These are phyloP conservation scores for Drosophila eugracilis DNA, from an alignment of 1,140 invertebrate genomes.

Conservation along the genomic window DNA sequence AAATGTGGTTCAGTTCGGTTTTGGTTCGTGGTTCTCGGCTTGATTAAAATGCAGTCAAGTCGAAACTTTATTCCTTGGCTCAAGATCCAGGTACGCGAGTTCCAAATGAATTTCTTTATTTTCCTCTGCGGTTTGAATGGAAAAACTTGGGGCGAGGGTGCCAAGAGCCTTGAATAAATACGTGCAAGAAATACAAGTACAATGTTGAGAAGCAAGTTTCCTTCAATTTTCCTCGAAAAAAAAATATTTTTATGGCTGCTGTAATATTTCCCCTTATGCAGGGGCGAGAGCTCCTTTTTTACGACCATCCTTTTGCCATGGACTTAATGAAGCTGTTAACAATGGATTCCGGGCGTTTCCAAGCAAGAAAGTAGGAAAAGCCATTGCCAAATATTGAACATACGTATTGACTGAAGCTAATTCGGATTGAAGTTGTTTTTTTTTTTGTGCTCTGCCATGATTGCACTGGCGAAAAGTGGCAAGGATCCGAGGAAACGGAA, in stretches of 20 bases:
- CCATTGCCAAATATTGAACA: constrained; percentile 48
- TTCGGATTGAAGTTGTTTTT: constrained; percentile 38
- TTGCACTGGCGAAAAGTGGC: constrained; percentile 18
- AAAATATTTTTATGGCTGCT: constrained; percentile 60
- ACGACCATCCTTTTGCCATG: constrained; percentile 35
- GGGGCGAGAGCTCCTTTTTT: constrained; percentile 28
- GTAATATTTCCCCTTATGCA: constrained; percentile 39
- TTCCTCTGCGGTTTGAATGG: constrained; percentile 30
- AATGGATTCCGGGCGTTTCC: constrained; percentile 27
- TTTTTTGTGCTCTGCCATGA: constrained; percentile 15
- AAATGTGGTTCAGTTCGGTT: constrained; percentile 44
- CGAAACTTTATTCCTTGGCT: constrained; percentile 61
- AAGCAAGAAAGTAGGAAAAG: constrained; percentile 28
- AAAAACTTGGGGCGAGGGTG: constrained; percentile 21
- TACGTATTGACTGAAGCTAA: constrained; percentile 43
- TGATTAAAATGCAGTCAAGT: constrained; percentile 83
- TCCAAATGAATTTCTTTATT: constrained; percentile 69
- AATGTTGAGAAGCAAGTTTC: constrained; percentile 41
- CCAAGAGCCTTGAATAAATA: constrained; percentile 46
- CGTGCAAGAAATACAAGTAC: constrained; percentile 59
- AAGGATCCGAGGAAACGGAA: constrained; percentile 23
- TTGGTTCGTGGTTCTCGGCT: constrained; percentile 62
- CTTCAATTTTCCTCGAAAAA: too few relatives aligned
- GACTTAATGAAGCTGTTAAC: constrained; percentile 64
- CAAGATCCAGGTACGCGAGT: constrained; percentile 43